These are phyloP conservation scores for Pogonus chalceus DNA, from an alignment of 1,140 invertebrate species.

Conservation along the genomic window DNA sequence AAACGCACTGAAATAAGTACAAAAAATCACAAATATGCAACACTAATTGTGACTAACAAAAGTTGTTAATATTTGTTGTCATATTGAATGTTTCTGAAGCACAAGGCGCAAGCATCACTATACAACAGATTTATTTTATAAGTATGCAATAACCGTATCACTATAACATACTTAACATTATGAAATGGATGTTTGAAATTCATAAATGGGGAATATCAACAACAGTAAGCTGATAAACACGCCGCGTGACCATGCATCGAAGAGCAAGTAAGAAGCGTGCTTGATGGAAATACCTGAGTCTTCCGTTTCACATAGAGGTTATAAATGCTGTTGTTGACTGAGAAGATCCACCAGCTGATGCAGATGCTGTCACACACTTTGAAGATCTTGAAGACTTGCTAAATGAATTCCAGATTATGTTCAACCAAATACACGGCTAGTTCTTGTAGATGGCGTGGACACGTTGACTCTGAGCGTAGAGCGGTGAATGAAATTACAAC, in stretches of 20 bases:
- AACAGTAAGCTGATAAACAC: not conserved
- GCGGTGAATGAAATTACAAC: not conserved
- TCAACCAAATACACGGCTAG: too few species aligned
- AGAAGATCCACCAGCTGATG: not conserved
- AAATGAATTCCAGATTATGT: too few species aligned
- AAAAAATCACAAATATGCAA: not conserved
- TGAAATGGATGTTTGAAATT: too few species aligned
- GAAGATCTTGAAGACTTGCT: not conserved
- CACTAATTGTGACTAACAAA: too few species aligned
- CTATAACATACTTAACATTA: too few species aligned
- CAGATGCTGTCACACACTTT: not conserved
- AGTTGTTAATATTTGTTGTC: too few species aligned
- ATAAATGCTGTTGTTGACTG: not conserved
- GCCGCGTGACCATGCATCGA: not conserved
- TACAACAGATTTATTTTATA: too few species aligned
- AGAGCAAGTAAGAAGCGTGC: not conserved
- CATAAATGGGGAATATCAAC: not conserved
- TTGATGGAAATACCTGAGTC: constrained; percentile 4
- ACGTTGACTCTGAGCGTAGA: not conserved
- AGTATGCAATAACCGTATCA: too few species aligned
- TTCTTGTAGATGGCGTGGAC: not conserved
- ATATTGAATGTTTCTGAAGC: not conserved
- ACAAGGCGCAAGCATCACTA: not conserved
- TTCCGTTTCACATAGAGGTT: constrained; percentile 3
- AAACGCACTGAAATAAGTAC: not conserved